Percentiles rank a stretch among this genome's conserved stretches.
Evolutionary conservation across 2,888 invertebrate species (phyloP).

Genomic region (Cheilosia pagana): DNA sequence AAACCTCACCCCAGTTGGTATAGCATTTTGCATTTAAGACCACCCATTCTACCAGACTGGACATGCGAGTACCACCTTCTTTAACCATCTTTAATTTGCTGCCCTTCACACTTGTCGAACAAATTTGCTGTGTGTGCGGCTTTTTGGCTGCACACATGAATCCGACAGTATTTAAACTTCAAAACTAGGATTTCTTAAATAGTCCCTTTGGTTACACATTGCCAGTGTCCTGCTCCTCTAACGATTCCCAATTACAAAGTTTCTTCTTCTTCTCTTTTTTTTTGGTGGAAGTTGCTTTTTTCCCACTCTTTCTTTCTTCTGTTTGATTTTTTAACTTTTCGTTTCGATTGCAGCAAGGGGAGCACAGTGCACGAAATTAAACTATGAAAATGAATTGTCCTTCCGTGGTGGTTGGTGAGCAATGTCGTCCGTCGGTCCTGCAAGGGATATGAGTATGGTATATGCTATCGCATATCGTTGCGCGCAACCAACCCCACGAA

Average conservation of each 20-base stretch:
- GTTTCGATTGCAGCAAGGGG: slow-evolving; percentile 55
- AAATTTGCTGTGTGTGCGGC: neutral
- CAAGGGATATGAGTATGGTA: slow-evolving; percentile 40
- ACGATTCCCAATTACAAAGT: slow-evolving; percentile 69
- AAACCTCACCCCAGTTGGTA: neutral
- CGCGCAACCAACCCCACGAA: slow-evolving; percentile 26
- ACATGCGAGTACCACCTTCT: neutral
- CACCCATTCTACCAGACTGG: too few relatives aligned
- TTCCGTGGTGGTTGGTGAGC: slow-evolving; percentile 72
- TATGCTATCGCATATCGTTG: slow-evolving; percentile 52
- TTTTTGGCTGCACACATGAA: neutral
- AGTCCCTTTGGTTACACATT: slow-evolving; percentile 45
- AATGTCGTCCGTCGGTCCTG: too few relatives aligned
- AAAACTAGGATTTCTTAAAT: slow-evolving; percentile 50
- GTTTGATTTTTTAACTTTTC: neutral
- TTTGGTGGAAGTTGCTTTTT: slow-evolving; percentile 36
- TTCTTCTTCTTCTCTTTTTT: slow-evolving; percentile 34
- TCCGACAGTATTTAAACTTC: slow-evolving; percentile 6
- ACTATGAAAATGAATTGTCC: slow-evolving; percentile 75
- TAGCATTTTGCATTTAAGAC: neutral
- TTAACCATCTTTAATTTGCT: neutral
- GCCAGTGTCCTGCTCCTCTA: slow-evolving; percentile 54
- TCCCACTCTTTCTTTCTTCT: slow-evolving; percentile 4
- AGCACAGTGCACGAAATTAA: slow-evolving; percentile 68
- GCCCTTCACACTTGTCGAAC: neutral